Conservation (phyloP, 2,888 invertebrate species). For the Hemaris fuciformis region DNA sequence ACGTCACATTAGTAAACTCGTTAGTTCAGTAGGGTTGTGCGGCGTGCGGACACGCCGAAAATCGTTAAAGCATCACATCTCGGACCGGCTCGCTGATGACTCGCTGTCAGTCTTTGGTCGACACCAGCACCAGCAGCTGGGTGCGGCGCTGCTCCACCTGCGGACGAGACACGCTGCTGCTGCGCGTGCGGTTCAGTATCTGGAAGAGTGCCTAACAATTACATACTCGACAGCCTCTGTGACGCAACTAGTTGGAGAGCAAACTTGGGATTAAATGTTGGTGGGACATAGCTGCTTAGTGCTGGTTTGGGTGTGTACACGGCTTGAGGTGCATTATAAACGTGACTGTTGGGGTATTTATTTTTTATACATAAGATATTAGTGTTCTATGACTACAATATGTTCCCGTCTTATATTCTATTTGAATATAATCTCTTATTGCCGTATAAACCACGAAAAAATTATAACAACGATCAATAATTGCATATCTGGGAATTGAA, state of each 20-base stretch:
- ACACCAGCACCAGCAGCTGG: conserved; percentile 60
- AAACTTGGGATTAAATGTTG: no score
- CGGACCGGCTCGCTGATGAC: conserved; percentile 46
- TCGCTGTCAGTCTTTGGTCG: conserved; percentile 66
- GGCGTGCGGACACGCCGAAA: conserved; percentile 31
- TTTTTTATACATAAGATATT: no score
- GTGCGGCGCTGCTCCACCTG: conserved; percentile 55
- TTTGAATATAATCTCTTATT: no score
- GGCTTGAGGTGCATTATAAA: background rate
- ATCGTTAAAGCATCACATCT: conserved; percentile 72
- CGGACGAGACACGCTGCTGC: conserved; percentile 54
- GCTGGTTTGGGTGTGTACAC: background rate
- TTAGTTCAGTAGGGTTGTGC: conserved; percentile 1
- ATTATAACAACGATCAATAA: no score
- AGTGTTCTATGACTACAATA: no score
- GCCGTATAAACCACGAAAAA: no score
- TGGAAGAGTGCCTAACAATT: conserved; percentile 31
- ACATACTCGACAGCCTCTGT: background rate
- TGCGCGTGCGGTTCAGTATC: conserved; percentile 68
- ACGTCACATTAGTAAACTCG: background rate
- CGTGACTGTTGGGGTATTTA: no score
- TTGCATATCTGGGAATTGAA: no score
- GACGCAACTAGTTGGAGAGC: background rate
- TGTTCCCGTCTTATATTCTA: no score
- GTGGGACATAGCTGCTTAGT: background rate